These are phyloP conservation scores for Osmerus mordax DNA, from an alignment of 2,113 vertebrate species.

Conservation along the genomic window DNA sequence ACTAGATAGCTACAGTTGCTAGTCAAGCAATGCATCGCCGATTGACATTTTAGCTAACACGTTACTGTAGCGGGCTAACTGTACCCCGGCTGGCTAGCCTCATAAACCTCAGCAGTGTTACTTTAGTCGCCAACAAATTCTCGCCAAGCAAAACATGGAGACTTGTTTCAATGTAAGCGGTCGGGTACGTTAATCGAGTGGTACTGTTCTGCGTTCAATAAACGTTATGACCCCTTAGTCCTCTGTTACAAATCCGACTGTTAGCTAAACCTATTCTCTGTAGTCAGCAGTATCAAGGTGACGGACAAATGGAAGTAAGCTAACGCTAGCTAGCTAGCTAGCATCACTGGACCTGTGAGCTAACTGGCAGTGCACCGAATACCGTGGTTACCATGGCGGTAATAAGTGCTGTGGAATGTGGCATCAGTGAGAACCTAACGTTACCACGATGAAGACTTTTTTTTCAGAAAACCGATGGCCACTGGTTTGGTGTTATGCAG, in stretches of 20 bases:
- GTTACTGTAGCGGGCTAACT: background rate
- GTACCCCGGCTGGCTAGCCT: background rate
- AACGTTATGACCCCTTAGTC: conserved; percentile 11
- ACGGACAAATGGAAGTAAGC: conserved; percentile 21
- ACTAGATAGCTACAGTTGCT: background rate
- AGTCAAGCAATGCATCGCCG: background rate
- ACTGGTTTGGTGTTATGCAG: background rate
- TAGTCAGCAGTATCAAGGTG: conserved; percentile 36
- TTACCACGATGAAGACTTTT: conserved; percentile 32
- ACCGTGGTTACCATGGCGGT: conserved; percentile 33
- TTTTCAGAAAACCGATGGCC: background rate
- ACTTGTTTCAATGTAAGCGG: background rate
- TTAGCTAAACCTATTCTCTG: conserved; percentile 23
- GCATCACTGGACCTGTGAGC: conserved; percentile 18
- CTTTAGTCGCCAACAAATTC: background rate
- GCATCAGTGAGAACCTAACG: conserved; percentile 33
- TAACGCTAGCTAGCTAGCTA: conserved; percentile 39
- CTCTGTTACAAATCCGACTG: conserved; percentile 36
- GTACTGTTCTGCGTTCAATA: background rate
- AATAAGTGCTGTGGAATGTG: conserved; percentile 39
- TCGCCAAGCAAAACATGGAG: background rate
- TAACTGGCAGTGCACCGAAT: conserved; percentile 20
- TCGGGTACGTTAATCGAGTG: background rate
- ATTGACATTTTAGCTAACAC: too few species aligned
- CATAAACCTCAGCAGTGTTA: background rate